Conservation (phyloP, 2,797 vertebrate species). For the Emys orbicularis region DNA sequence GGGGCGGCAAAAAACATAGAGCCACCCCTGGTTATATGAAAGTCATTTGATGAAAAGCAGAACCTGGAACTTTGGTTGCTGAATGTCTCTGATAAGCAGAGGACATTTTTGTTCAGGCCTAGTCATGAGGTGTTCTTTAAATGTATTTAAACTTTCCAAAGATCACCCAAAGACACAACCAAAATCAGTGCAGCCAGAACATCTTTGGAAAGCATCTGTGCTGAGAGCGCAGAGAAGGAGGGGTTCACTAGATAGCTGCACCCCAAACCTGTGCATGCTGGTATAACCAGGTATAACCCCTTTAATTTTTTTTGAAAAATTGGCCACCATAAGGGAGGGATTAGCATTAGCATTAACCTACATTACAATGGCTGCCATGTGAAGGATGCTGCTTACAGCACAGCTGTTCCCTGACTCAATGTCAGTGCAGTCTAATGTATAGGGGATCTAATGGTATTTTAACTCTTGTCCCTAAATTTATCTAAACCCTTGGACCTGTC, state of each 20-base stretch:
- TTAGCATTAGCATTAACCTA: not conserved
- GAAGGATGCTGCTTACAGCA: not conserved
- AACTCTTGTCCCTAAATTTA: not conserved
- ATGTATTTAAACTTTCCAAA: not conserved
- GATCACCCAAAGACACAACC: not conserved
- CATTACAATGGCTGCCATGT: not conserved
- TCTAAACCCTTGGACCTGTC: not conserved
- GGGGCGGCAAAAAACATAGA: too few species aligned
- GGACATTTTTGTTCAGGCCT: not conserved
- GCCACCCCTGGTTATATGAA: not conserved
- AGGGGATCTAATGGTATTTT: not conserved
- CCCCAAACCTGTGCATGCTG: not conserved
- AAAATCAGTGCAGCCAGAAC: not conserved
- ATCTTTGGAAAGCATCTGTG: not conserved
- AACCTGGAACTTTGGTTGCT: not conserved
- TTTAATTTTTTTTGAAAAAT: not conserved
- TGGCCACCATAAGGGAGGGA: not conserved
- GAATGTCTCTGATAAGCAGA: not conserved
- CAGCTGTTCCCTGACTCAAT: not conserved
- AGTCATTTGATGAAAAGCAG: not conserved
- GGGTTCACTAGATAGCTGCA: not conserved
- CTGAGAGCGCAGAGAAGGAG: not conserved
- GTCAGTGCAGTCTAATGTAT: not conserved
- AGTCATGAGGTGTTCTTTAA: not conserved
- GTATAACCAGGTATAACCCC: not conserved